Percentiles rank a stretch among this genome's conserved stretches.
Evolutionary conservation across 2,113 vertebrate genomes (phyloP).

Genomic region (Aleadryas rufinucha): DNA sequence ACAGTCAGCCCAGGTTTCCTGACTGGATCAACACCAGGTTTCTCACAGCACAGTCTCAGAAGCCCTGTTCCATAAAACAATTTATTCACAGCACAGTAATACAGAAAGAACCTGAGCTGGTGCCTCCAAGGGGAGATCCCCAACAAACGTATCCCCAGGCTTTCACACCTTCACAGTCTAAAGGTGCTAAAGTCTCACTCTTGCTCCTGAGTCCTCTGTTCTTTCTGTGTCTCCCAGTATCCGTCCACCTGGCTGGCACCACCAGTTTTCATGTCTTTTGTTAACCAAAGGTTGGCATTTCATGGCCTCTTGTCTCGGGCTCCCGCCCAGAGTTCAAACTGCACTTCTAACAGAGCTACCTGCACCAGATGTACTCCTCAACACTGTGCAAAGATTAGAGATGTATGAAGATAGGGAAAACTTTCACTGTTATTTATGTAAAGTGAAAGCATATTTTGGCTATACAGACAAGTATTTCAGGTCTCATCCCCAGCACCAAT

Average conservation of each 20-base stretch:
- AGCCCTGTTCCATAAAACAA: background rate
- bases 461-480: background rate
- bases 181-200: background rate
- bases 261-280: background rate
- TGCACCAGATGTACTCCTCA: background rate
- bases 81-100: background rate
- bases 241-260: background rate
- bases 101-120: background rate
- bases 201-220: background rate
- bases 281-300: background rate
- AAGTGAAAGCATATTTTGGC: background rate
- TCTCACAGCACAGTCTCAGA: background rate
- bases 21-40: background rate
- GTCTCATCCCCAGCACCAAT: background rate
- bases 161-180: background rate
- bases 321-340: background rate
- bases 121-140: background rate
- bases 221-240: background rate
- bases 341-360: background rate
- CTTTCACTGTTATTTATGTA: background rate
- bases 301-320: background rate
- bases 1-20: background rate
- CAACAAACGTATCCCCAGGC: background rate
- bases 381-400: background rate
- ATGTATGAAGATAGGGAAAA: background rate